phyloP scores from a whole-genome alignment of 1,140 invertebrate genomes.

The Leptestheria dahalacensis region DNA sequence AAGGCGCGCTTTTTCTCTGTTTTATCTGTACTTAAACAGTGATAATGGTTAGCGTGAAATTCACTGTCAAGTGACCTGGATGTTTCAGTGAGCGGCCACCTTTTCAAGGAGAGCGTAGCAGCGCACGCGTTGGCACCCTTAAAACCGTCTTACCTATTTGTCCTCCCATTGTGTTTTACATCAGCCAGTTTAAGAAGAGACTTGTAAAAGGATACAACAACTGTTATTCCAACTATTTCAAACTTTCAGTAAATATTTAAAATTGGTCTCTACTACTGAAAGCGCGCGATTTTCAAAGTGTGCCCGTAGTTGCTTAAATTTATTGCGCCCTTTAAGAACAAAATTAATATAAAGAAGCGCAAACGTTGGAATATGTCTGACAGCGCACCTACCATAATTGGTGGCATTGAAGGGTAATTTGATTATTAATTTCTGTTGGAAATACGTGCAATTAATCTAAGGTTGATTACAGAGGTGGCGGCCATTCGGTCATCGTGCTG shows the following conservation, averaged over 20 bases:
- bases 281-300: background rate
- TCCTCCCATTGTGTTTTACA: too few relatives aligned
- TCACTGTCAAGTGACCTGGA: background rate
- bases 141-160: too few relatives aligned
- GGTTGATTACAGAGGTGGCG: slow-evolving; percentile 53
- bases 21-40: too few relatives aligned
- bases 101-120: background rate
- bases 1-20: too few relatives aligned
- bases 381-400: background rate
- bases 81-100: background rate
- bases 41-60: too few relatives aligned
- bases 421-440: background rate
- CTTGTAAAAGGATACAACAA: too few relatives aligned
- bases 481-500: slow-evolving; percentile 60
- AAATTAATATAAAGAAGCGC: background rate
- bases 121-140: too few relatives aligned
- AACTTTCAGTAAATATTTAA: too few relatives aligned
- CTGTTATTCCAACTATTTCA: too few relatives aligned
- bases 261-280: too few relatives aligned
- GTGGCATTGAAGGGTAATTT: slow-evolving; percentile 15
- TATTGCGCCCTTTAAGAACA: background rate
- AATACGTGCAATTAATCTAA: background rate
- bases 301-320: background rate
- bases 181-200: too few relatives aligned
- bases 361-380: too few relatives aligned